Conservation (phyloP, 2,113 vertebrate genomes). For the Scopus umbretta region DNA sequence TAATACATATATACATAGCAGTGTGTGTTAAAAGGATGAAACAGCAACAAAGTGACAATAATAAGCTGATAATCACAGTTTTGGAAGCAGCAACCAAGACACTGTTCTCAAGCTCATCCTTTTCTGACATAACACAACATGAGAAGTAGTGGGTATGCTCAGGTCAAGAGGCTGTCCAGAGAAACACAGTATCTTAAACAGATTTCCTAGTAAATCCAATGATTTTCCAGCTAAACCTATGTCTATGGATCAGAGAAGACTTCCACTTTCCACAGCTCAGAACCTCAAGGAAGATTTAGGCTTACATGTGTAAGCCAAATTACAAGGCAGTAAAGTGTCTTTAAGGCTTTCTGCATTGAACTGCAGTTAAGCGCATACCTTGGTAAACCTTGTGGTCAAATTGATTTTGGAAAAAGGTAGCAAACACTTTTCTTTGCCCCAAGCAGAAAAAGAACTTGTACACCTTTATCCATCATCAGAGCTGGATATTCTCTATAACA, state of each 20-base stretch:
- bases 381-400: neutral
- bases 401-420: neutral
- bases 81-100: neutral
- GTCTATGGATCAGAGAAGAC: neutral
- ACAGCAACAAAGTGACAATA: neutral
- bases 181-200: neutral
- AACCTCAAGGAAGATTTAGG: neutral
- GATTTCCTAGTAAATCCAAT: neutral
- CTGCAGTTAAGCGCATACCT: neutral
- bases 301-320: neutral
- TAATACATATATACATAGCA: fast-evolving
- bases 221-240: neutral
- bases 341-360: neutral
- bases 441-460: neutral
- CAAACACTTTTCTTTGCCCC: neutral
- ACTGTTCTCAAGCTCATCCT: neutral
- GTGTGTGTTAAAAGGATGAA: neutral
- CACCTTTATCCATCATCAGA: neutral
- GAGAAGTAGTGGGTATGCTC: neutral
- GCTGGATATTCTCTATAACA: neutral
- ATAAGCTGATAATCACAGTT: neutral
- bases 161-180: neutral
- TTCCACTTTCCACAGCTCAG: neutral
- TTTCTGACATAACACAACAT: neutral
- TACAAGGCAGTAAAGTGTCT: neutral